Conservation (phyloP, 2,797 vertebrate species). For the Malacoraja senta region DNA sequence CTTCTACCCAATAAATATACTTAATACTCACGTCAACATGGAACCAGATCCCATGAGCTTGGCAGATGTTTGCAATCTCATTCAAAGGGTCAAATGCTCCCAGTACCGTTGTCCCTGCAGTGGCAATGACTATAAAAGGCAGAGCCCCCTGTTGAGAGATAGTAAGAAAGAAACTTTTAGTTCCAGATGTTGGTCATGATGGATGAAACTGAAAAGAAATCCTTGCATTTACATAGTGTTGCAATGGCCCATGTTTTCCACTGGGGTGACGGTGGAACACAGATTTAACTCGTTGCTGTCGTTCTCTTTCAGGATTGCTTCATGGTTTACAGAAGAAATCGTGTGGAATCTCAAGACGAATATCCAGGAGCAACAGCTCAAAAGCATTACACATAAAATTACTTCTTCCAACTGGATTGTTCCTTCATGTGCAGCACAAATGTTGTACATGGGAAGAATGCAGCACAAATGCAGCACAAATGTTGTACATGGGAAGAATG, state of each 20-base stretch:
- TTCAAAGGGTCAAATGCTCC: conserved; percentile 75
- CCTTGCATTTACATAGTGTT: not conserved
- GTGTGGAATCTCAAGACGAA: not conserved
- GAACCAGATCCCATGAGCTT: conserved; percentile 62
- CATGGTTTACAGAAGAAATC: not conserved
- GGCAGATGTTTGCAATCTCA: conserved; percentile 65
- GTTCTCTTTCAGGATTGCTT: not conserved
- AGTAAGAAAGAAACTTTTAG: not conserved
- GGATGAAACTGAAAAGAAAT: not conserved
- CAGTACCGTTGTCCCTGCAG: conserved; percentile 69
- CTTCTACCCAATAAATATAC: not conserved
- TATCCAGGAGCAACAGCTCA: not conserved
- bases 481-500: not conserved
- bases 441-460: not conserved
- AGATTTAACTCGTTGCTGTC: not conserved
- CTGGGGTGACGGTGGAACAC: not conserved
- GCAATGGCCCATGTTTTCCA: not conserved
- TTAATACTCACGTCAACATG: conserved; percentile 62
- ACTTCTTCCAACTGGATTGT: not conserved
- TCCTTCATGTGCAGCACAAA: not conserved
- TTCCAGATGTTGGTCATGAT: not conserved
- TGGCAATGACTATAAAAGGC: conserved; percentile 72
- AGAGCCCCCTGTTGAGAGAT: conserved; percentile 57
- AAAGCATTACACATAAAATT: not conserved
- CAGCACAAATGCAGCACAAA: not conserved